Percentiles rank a stretch among this genome's conserved stretches.
phyloP scores from a whole-genome alignment of 2,797 vertebrate genomes.

The Myotis findleyi region DNA sequence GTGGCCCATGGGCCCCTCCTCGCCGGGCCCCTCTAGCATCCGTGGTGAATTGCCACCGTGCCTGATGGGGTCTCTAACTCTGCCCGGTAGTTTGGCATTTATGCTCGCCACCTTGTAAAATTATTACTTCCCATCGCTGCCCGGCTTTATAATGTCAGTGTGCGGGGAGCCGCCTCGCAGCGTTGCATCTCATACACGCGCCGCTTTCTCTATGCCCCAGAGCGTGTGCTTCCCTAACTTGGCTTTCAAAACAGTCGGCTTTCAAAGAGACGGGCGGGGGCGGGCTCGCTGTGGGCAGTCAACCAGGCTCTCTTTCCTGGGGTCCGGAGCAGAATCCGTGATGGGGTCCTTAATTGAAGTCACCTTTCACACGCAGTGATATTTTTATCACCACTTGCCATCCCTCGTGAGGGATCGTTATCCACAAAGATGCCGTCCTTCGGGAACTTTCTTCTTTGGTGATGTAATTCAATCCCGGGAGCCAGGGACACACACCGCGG shows the following conservation, averaged over 20 bases:
- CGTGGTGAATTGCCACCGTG: rapidly evolving
- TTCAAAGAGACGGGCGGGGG: constrained; percentile 65
- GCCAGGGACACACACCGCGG: rapidly evolving
- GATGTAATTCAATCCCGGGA: constrained; percentile 19
- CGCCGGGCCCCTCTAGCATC: neutral
- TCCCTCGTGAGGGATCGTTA: neutral
- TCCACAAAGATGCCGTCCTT: constrained; percentile 65
- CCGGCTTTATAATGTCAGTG: constrained; percentile 77
- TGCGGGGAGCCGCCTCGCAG: constrained; percentile 71
- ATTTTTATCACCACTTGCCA: constrained; percentile 67
- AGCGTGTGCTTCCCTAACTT: constrained; percentile 76
- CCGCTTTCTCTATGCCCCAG: constrained; percentile 73
- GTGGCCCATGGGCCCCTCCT: rapidly evolving
- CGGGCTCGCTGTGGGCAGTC: constrained; percentile 67
- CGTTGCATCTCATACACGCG: constrained; percentile 54
- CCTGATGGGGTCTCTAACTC: constrained; percentile 57
- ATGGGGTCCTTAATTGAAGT: constrained; percentile 79
- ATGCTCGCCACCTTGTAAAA: constrained; percentile 83
- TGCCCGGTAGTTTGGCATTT: constrained; percentile 71
- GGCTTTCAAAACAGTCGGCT: constrained; percentile 75
- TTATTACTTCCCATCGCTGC: constrained; percentile 76
- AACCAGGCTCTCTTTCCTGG: constrained; percentile 1
- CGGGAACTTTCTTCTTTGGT: constrained; percentile 4
- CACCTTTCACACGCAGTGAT: constrained; percentile 80
- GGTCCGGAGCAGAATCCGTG: constrained; percentile 71